Evolutionary conservation across 2,797 vertebrate genomes (phyloP), one percentile per base, ranked within the genome.

Genomic region (Hozukius guyotensis): DNA sequence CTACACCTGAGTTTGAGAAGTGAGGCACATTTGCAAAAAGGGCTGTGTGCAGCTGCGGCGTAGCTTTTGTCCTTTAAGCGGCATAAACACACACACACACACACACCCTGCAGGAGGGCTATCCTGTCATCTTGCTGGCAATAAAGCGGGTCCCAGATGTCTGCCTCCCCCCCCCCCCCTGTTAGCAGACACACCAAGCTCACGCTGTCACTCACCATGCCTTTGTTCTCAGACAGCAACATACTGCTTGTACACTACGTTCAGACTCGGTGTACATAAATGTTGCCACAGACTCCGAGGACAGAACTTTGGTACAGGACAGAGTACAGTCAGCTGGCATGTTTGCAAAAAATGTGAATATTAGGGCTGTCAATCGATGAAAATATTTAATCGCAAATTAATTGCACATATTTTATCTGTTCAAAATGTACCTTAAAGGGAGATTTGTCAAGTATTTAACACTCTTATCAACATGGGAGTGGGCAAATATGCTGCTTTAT

Each of bases 81-180:
- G 63, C 75, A 60, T 71, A 62, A 77, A 84, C 36, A 85, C 64
- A 72, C 71, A 60, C 77, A 84, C 34, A 85, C 63, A 84, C 29
- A 78, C 59, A n/a, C 70, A 16, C 84, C 67, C 87, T 62, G 74
- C 85, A 85, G 90, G 89, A 82, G 89, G 86, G 57, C 77, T 64
- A 65, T 68, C 70, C 76, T 82, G 83, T 86, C 84, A 88, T 89
- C 80, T 89, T 8, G 29, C 67, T 84, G 78, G 77, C 77, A 74
- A 69, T 81, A 82, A 90, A 88, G 83, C 70, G 20, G 59, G 81
- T 80, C 85, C 89, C 92, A 92, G 90, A 93, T 92, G 90, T 89
- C 84, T 61, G 57, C 84, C 55, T 12, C 78, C 71, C 65, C 36
- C 13, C 2, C 34, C 34, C 57, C 49, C 59, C 56, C 75, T 6